Percentiles rank a stretch among this genome's conserved stretches.
These are phyloP conservation scores for Fulmarus glacialis DNA, from an alignment of 2,113 vertebrate genomes.

Conservation along the genomic window DNA sequence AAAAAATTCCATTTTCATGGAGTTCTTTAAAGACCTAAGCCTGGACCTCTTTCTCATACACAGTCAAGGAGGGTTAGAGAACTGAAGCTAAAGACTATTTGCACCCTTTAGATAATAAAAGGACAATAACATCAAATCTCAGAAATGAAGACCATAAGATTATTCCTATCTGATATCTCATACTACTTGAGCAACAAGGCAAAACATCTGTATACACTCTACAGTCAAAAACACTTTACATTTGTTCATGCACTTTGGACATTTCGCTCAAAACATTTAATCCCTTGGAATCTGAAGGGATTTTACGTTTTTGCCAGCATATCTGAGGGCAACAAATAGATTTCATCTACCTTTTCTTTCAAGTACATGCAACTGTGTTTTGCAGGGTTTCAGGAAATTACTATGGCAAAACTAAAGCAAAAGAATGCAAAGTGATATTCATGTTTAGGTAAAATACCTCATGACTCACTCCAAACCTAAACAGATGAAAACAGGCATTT, in stretches of 20 bases:
- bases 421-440: neutral
- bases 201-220: constrained; percentile 5
- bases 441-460: neutral
- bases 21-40: neutral
- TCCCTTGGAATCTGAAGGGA: neutral
- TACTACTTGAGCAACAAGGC: neutral
- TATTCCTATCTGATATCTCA: neutral
- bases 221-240: neutral
- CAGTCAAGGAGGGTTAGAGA: neutral
- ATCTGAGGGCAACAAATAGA: neutral
- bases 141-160: neutral
- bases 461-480: neutral
- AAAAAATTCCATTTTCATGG: neutral
- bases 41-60: neutral
- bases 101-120: neutral
- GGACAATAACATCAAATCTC: neutral
- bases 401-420: neutral
- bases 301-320: neutral
- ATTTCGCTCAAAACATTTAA: neutral
- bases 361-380: neutral
- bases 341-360: neutral
- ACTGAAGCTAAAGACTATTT: neutral
- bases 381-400: neutral
- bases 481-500: neutral
- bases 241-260: neutral